Evolutionary conservation across 1,140 invertebrate genomes (phyloP).

Genomic region (Drosophila littoralis): DNA sequence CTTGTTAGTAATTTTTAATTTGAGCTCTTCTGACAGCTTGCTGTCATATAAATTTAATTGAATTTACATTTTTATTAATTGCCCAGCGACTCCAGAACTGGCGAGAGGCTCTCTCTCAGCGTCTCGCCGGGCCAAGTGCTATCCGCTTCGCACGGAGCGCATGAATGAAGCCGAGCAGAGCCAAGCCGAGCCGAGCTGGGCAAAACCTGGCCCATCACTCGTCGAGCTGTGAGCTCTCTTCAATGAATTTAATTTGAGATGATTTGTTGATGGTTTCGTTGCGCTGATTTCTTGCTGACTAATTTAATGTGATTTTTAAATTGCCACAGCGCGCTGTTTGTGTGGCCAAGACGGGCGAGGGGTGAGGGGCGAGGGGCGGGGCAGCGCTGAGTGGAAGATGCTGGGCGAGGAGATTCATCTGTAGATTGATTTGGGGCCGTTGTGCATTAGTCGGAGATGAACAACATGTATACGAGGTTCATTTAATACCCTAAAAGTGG

Average conservation of each 20-base stretch:
- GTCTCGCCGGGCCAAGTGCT: conserved; percentile 26
- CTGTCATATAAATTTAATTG: conserved; percentile 85
- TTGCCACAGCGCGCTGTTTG: conserved; percentile 69
- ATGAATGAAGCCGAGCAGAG: conserved; percentile 62
- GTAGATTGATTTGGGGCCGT: conserved; percentile 70
- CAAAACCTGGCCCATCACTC: conserved; percentile 17
- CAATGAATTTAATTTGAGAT: conserved; percentile 83
- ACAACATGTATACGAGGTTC: conserved; percentile 30
- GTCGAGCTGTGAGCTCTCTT: conserved; percentile 42
- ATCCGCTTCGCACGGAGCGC: conserved; percentile 62
- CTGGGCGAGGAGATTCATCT: conserved; percentile 9
- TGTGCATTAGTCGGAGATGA: conserved; percentile 19
- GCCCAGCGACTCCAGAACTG: conserved; percentile 39
- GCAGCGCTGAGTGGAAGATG: conserved; percentile 11
- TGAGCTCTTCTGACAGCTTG: conserved; percentile 84
- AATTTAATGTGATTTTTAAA: conserved; percentile 84
- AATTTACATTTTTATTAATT: conserved; percentile 85
- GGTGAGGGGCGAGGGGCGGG: neutral
- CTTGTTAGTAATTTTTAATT: conserved; percentile 84
- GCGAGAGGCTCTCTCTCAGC: neutral
- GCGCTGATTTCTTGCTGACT: conserved; percentile 83
- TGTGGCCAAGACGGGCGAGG: conserved; percentile 51
- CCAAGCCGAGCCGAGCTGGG: neutral
- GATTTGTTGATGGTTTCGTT: conserved; percentile 83
- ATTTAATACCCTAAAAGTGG: neutral